Evolutionary conservation across 2,888 invertebrate genomes (phyloP).

Genomic region (Drosophila mercatorum): DNA sequence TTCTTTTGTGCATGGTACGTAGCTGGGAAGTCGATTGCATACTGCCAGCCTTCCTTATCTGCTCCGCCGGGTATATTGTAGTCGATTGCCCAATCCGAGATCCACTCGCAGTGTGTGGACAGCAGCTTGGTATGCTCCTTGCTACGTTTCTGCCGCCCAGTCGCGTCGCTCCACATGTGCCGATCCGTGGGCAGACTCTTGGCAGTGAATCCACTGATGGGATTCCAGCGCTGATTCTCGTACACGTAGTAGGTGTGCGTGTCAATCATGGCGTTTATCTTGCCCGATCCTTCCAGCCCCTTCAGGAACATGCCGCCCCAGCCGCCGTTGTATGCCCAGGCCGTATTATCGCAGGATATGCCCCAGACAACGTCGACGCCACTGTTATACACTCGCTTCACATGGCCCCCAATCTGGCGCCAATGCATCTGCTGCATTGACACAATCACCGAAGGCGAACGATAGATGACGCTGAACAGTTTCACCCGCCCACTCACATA

Average conservation of each 20-base stretch:
- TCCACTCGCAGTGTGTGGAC: constrained; percentile 95
- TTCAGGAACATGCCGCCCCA: constrained; percentile 94
- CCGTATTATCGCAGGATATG: constrained; percentile 93
- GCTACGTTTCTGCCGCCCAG: constrained; percentile 92
- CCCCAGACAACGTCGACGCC: constrained; percentile 95
- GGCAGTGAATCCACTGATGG: constrained; percentile 94
- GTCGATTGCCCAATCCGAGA: constrained; percentile 96
- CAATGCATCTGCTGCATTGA: constrained; percentile 92
- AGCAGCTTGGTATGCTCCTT: constrained; percentile 94
- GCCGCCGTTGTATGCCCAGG: constrained; percentile 95
- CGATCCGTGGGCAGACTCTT: constrained; percentile 94
- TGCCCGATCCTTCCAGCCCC: constrained; percentile 87
- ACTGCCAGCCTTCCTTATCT: constrained; percentile 97
- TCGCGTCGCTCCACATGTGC: constrained; percentile 96
- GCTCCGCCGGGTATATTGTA: constrained; percentile 95
- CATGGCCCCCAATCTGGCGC: constrained; percentile 94
- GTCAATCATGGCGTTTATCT: constrained; percentile 91
- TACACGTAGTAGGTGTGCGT: constrained; percentile 94
- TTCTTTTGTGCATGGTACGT: constrained; percentile 93
- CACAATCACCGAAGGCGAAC: constrained; percentile 86
- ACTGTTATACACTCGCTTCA: constrained; percentile 91
- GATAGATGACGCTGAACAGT: constrained; percentile 87
- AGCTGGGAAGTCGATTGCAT: constrained; percentile 95
- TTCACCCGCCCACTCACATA: constrained; percentile 91
- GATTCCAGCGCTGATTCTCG: constrained; percentile 98